Evolutionary conservation across 1,140 invertebrate genomes (phyloP), one percentile per base, ranked within the genome.

Genomic region (Mya arenaria): DNA sequence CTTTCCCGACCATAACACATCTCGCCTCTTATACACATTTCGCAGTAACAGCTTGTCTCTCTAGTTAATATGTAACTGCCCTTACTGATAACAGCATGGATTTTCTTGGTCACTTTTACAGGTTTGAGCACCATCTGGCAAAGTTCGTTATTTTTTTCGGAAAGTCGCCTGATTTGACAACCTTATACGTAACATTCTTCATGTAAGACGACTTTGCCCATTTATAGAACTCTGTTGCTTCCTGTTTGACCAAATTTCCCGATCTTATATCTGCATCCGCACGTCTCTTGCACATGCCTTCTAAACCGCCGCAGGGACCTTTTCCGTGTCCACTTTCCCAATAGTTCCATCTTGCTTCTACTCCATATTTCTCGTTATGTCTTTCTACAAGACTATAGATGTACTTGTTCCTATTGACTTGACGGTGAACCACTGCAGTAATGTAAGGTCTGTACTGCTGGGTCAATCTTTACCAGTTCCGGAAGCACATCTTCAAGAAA

Each of bases 401-500:
- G 4, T n/a, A 10, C 23, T 71, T 74, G 66, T 84, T 86, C 23
- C 78, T 86, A 84, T 39, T 84, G 85, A 3, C 58, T 68, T 2
- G 68, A 75, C 19, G 85, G 85, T 30, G 48, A 63, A 39, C 82
- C 82, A 17, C 77, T 84, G 66, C 60, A 60, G 55, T 84, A 84
- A 56, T 86, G 82, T 25, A 84, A 56, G 13, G 19, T 4, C 15
- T 39, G 8, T 4, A 69, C 19, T 17, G 37, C 17, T 4, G 34
- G 34, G 37, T 23, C 28, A 1, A 84, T 36, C 19, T 41, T n/a
- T 25, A 80, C 80, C 0, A 84, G 44, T 15, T 23, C 17, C 0
- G 75, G 74, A 0, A 86, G 6, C 19, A 48, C 19, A 48, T 48
- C 41, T 48, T 48, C 41, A 48, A 48, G 10, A 19, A 13, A 48